These are phyloP conservation scores for rat (Rattus norvegicus) DNA, from an alignment of 2,113 vertebrate genomes.

Conservation along the genomic window GRCr8 NC_086024.1:29728001-29728500, in stretches of 20 bases:
- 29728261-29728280: neutral
- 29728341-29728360: neutral
- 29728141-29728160: neutral
- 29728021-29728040: neutral
- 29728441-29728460: neutral
- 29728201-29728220: neutral
- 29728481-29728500: conserved; percentile 27
- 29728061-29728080: neutral
- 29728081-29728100: neutral
- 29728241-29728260: neutral
- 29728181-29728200: neutral
- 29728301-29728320: neutral
- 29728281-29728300: neutral
- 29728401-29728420: neutral
- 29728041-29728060: neutral
- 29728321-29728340: neutral
- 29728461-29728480: neutral
- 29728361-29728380: neutral
- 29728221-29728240: neutral
- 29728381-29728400: neutral
- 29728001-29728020: neutral
- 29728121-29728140: neutral
- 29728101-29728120: neutral
- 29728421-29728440: conserved; percentile 16
- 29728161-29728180: neutral